These are phyloP conservation scores for Rutpela maculata DNA, from an alignment of 2,888 invertebrate genomes.

Conservation along the genomic window DNA sequence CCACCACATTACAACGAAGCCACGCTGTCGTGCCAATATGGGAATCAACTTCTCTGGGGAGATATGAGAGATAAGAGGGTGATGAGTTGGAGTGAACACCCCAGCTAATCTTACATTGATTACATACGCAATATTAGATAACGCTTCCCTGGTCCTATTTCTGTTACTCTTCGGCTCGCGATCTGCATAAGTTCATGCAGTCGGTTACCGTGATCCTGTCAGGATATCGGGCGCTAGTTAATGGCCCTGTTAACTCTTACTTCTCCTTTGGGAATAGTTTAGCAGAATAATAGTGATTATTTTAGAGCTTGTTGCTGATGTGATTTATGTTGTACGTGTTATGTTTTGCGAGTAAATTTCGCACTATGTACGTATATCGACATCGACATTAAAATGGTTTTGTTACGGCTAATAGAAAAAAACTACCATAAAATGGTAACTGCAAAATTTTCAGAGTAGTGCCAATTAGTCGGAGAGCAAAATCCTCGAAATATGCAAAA, in stretches of 20 bases:
- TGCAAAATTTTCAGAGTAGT: too few species aligned
- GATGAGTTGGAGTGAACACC: constrained; percentile 70
- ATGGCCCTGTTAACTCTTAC: constrained; percentile 58
- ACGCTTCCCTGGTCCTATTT: constrained; percentile 64
- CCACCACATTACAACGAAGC: constrained; percentile 53
- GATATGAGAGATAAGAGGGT: constrained; percentile 69
- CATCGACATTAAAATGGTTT: too few species aligned
- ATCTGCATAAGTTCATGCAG: constrained; percentile 57
- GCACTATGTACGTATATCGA: background rate
- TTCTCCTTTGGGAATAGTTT: constrained; percentile 57
- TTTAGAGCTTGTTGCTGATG: constrained; percentile 50
- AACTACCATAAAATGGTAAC: too few species aligned
- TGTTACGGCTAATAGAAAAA: too few species aligned
- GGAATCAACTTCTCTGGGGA: constrained; percentile 66
- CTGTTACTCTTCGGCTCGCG: constrained; percentile 44
- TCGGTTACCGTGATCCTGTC: constrained; percentile 50
- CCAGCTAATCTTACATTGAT: constrained; percentile 73
- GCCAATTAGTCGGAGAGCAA: too few species aligned
- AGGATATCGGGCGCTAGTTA: constrained; percentile 56
- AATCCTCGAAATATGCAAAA: too few species aligned
- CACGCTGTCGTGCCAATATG: constrained; percentile 57
- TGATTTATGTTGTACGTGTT: constrained; percentile 42
- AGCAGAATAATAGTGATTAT: constrained; percentile 57
- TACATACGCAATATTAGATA: constrained; percentile 73
- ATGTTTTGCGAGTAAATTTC: constrained; percentile 15